Conservation (phyloP, 2,888 invertebrate species). For the Sinodicranocentrus sp. region DNA sequence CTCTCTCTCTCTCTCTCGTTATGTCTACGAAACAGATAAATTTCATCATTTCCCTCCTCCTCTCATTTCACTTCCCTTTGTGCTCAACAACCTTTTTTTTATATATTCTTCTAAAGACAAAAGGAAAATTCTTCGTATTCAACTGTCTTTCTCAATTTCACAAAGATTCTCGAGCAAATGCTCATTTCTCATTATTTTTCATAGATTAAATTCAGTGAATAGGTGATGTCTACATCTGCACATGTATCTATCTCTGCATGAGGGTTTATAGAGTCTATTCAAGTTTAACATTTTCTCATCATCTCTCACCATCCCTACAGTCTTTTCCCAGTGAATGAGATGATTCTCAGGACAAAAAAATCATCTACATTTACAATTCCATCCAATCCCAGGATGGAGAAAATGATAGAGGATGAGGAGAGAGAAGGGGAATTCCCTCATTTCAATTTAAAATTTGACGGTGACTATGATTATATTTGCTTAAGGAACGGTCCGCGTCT, state of each 20-base stretch:
- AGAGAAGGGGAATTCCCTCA: constrained; percentile 69
- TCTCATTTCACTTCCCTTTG: constrained; percentile 56
- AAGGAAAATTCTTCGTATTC: constrained; percentile 53
- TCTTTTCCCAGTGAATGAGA: constrained; percentile 43
- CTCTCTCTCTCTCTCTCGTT: constrained; percentile 4
- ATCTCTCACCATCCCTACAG: constrained; percentile 19
- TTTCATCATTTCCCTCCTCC: constrained; percentile 49
- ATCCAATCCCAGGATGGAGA: constrained; percentile 70
- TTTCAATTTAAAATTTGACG: constrained; percentile 75
- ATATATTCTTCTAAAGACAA: constrained; percentile 55
- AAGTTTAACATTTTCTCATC: constrained; percentile 61
- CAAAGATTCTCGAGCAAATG: constrained; percentile 63
- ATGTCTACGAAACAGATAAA: constrained; percentile 49
- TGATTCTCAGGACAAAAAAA: constrained; percentile 56
- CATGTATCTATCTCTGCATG: constrained; percentile 1
- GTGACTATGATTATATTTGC: constrained; percentile 72
- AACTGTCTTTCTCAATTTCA: constrained; percentile 65
- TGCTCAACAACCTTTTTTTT: constrained; percentile 36
- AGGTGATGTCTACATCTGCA: constrained; percentile 56
- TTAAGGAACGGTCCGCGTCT: constrained; percentile 68
- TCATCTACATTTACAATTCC: constrained; percentile 69
- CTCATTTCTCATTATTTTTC: constrained; percentile 70
- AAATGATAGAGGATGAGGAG: constrained; percentile 56
- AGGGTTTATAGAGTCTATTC: constrained; percentile 19
- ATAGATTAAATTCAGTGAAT: constrained; percentile 69